phyloP scores from a whole-genome alignment of 2,113 vertebrate species.

The Hippopotamus amphibius region DNA sequence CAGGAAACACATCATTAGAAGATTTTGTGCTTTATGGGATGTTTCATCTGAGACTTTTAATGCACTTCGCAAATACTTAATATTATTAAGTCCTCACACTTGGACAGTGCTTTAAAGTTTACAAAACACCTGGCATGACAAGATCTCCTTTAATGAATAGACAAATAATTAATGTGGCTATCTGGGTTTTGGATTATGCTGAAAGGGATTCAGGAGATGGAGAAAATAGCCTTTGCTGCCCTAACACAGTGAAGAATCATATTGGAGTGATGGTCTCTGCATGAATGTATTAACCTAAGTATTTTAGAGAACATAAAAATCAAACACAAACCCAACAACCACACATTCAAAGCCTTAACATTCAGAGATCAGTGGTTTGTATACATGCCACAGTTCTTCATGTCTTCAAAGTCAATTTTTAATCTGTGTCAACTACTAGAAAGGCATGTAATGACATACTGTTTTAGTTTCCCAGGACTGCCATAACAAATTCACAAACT shows the following conservation, averaged over 20 bases:
- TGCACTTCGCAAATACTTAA: not conserved
- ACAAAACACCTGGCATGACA: not conserved
- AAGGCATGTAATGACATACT: not conserved
- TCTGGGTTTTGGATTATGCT: not conserved
- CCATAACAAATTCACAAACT: conserved; percentile 18
- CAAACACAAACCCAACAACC: not conserved
- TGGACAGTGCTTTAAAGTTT: not conserved
- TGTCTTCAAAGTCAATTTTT: conserved; percentile 33
- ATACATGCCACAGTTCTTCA: conserved; percentile 11
- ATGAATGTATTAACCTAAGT: not conserved
- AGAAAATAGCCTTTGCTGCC: not conserved
- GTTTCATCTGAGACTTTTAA: not conserved
- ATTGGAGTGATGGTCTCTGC: not conserved
- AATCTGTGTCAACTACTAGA: not conserved
- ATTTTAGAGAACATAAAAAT: conserved; percentile 17
- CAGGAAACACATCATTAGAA: not conserved
- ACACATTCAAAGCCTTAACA: not conserved
- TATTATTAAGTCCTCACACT: not conserved
- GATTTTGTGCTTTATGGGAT: not conserved
- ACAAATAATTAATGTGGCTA: not conserved
- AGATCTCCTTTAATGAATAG: not conserved
- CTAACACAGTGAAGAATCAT: not conserved
- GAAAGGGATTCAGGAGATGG: not conserved
- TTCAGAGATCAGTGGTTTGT: conserved; percentile 24
- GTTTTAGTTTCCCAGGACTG: not conserved